These are phyloP conservation scores for Digitonthophagus gazella DNA, from an alignment of 2,888 invertebrate genomes.

Conservation along the genomic window DNA sequence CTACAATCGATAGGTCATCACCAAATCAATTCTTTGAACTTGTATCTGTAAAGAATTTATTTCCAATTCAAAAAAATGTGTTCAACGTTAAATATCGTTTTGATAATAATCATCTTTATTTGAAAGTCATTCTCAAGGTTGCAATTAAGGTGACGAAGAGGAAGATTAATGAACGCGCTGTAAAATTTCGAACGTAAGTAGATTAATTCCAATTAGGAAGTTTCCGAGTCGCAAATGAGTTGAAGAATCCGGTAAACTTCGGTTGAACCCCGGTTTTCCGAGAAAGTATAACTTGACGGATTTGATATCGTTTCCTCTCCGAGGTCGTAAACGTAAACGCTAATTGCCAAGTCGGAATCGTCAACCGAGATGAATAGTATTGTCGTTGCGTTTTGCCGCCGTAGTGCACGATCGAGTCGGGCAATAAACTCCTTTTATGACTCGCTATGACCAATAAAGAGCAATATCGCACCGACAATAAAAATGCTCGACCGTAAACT, in stretches of 20 bases:
- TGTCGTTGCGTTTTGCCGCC: neutral
- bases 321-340: neutral
- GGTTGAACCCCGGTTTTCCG: too few species aligned
- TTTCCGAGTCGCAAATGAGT: neutral
- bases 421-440: neutral
- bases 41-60: neutral
- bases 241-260: neutral
- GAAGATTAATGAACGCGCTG: neutral
- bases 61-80: neutral
- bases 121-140: neutral
- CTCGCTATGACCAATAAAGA: neutral
- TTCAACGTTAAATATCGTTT: neutral
- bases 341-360: neutral
- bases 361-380: neutral
- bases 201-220: neutral
- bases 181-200: neutral
- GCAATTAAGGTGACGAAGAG: neutral
- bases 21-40: conserved; percentile 6
- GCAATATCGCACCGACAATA: neutral
- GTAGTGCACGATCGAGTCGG: neutral
- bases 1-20: neutral
- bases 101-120: neutral
- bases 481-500: neutral
- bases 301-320: neutral
- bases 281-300: neutral